Percentiles rank a stretch among this genome's conserved stretches.
Evolutionary conservation across 2,113 vertebrate genomes (phyloP).

Genomic region (Trochalopteron elliotii): DNA sequence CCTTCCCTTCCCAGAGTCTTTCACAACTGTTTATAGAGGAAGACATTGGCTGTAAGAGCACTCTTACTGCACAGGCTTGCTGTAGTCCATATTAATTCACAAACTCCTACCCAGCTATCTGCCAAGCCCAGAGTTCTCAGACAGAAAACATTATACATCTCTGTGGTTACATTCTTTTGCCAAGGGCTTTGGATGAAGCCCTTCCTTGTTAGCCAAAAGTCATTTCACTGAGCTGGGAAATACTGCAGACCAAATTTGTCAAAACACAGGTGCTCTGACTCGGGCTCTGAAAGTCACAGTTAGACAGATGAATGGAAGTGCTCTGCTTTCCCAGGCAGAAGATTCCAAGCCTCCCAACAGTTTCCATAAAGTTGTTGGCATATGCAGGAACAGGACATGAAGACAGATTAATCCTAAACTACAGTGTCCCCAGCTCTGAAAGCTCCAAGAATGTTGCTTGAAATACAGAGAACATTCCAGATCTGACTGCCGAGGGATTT

Average conservation of each 20-base stretch:
- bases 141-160: neutral
- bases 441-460: fast-evolving
- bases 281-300: neutral
- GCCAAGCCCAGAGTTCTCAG: neutral
- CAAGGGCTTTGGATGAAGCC: constrained; percentile 3
- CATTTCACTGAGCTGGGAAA: neutral
- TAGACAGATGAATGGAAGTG: neutral
- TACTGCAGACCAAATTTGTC: neutral
- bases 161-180: neutral
- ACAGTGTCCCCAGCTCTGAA: neutral
- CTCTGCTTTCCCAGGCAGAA: neutral
- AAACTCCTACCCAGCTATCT: neutral
- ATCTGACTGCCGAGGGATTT: neutral
- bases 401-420: neutral
- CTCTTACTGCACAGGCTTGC: neutral
- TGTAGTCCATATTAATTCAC: neutral
- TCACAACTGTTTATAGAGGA: constrained; percentile 1
- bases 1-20: neutral
- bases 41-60: neutral
- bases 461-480: neutral
- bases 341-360: neutral
- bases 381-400: neutral
- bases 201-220: neutral
- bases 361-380: neutral
- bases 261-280: constrained; percentile 3